Percentiles rank a stretch among this genome's conserved stretches.
Evolutionary conservation across 2,113 vertebrate genomes (phyloP).

Genomic region (Macquaria australasica): DNA sequence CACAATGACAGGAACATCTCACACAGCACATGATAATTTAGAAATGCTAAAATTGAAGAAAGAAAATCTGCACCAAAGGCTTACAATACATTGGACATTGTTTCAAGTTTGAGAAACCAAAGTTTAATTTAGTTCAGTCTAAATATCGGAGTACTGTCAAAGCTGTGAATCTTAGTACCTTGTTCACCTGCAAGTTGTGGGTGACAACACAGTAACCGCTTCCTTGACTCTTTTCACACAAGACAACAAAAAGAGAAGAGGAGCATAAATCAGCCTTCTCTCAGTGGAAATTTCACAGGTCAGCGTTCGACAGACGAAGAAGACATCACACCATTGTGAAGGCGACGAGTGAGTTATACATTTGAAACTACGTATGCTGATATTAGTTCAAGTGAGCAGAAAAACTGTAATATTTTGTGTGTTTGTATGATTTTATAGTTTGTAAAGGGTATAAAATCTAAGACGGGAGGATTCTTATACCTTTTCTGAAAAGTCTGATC

Average conservation of each 20-base stretch:
- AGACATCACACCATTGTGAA: neutral
- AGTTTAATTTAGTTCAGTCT: no score
- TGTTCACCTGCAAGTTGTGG: neutral
- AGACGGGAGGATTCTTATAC: neutral
- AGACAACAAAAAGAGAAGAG: neutral
- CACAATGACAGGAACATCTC: no score
- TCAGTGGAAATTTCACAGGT: neutral
- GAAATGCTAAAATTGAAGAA: no score
- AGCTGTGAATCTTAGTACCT: neutral
- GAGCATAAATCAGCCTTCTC: neutral
- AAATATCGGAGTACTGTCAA: no score
- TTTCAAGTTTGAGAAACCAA: no score
- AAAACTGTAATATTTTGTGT: neutral
- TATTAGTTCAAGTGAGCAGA: neutral
- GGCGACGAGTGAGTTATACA: neutral
- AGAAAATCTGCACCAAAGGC: no score
- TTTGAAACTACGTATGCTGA: neutral
- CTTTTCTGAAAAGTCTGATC: neutral
- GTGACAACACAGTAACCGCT: neutral
- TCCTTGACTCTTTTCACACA: constrained; percentile 1
- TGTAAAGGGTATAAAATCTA: neutral
- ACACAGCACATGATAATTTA: no score
- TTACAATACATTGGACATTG: no score
- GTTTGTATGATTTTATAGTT: neutral
- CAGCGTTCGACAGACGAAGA: neutral